Evolutionary conservation across 2,888 invertebrate species (phyloP), one percentile per base, ranked within the genome.

Genomic region (Diachrysia chrysitis): DNA sequence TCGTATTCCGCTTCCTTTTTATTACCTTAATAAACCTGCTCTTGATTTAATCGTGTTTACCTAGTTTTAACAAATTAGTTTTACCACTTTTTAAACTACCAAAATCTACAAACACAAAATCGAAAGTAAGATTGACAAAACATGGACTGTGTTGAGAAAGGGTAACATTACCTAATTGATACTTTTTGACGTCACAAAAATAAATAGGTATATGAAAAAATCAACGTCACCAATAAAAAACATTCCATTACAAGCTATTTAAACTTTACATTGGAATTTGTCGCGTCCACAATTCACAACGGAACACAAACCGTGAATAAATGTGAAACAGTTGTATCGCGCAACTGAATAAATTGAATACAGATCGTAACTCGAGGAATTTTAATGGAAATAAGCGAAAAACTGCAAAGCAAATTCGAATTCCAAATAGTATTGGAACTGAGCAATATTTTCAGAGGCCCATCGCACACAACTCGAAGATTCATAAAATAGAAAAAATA

Each of bases 371-470:
- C 84, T 83, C 82, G 75, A 76, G 82, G 86, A 88, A 90, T 88
- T 87, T 88, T 89, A 90, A 90, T 90, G 85, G 87, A 90, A 90
- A 87, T 82, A 85, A 83, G 73, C 76, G 83, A 86, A 89, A 87
- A 88, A 88, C 82, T 85, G 84, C 84, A 85, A 81, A 83, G 81
- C 75, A 83, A 86, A 85, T 82, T 82, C 76, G 83, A 83, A 90
- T 90, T 89, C 89, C 87, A 69, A 82, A 82, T 78, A 73, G 70
- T 85, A 87, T 87, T 85, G 85, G 80, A 85, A 84, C 79, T 69
- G 82, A 78, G 71, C 80, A 79, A 86, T 87, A 87, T 85, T 89
- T 84, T 58, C 72, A 46, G 58, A 67, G 69, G 66, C 70, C 72
- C 66, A 66, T 67, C 58, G 71, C 60, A 42, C 62, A 35, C 55